Evolutionary conservation across 2,888 invertebrate genomes (phyloP).

Genomic region (Julus scandinavius): DNA sequence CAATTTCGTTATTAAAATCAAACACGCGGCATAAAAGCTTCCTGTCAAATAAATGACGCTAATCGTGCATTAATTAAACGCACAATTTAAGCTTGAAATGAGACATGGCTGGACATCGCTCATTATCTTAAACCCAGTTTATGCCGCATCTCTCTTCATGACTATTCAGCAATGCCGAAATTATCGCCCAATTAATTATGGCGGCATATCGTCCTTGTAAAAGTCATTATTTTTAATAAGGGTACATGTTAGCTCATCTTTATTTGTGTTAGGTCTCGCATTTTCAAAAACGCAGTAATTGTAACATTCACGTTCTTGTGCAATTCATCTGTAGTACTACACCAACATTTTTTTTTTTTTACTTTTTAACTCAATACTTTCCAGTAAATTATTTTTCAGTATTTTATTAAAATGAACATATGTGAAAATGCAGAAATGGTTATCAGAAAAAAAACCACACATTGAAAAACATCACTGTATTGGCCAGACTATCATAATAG

Average conservation of each 20-base stretch:
- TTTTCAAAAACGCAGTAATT: too few species aligned
- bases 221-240: constrained; percentile 36
- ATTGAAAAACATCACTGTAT: too few species aligned
- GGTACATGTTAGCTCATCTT: neutral
- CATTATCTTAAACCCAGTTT: neutral
- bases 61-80: constrained; percentile 35
- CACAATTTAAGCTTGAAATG: neutral
- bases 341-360: too few species aligned
- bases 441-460: too few species aligned
- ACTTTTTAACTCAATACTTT: too few species aligned
- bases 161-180: neutral
- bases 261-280: too few species aligned
- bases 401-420: too few species aligned
- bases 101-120: neutral
- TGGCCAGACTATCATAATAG: too few species aligned
- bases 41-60: neutral
- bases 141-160: neutral
- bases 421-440: too few species aligned
- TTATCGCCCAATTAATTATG: constrained; percentile 13
- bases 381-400: too few species aligned
- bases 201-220: neutral
- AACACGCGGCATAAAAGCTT: constrained; percentile 1
- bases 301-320: too few species aligned
- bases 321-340: too few species aligned
- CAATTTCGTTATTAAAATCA: constrained; percentile 1